phyloP scores from a whole-genome alignment of 2,797 vertebrate genomes.

The Atherinosoma microstoma region DNA sequence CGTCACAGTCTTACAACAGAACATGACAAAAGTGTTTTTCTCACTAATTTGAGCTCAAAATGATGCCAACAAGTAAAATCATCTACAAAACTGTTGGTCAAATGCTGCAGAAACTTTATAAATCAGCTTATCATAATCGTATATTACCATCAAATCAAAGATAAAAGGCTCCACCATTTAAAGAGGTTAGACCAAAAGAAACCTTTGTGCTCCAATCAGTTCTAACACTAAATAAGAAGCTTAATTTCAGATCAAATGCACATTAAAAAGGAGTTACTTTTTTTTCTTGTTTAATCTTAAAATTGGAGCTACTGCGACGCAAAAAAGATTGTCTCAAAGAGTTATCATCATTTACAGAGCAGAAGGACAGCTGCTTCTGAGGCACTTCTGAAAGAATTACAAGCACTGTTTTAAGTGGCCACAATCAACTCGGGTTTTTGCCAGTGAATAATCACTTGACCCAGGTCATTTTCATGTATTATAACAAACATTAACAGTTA shows the following conservation, averaged over 20 bases:
- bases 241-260: neutral
- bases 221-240: neutral
- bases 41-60: neutral
- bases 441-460: neutral
- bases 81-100: neutral
- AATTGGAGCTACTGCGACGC: neutral
- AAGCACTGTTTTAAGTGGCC: neutral
- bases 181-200: neutral
- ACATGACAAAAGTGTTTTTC: neutral
- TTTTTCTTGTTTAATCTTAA: neutral
- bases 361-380: neutral
- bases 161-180: neutral
- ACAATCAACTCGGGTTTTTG: neutral
- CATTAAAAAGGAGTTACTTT: neutral
- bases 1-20: neutral
- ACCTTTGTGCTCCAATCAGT: neutral
- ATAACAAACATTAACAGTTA: neutral
- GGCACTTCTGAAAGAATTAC: neutral
- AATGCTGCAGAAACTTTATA: neutral
- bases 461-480: neutral
- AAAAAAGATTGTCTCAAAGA: neutral
- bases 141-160: neutral
- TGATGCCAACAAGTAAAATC: neutral
- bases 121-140: neutral
- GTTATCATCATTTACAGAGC: neutral